Evolutionary conservation across 2,888 invertebrate species (phyloP).

Genomic region (Sceliomorpha sp.): DNA sequence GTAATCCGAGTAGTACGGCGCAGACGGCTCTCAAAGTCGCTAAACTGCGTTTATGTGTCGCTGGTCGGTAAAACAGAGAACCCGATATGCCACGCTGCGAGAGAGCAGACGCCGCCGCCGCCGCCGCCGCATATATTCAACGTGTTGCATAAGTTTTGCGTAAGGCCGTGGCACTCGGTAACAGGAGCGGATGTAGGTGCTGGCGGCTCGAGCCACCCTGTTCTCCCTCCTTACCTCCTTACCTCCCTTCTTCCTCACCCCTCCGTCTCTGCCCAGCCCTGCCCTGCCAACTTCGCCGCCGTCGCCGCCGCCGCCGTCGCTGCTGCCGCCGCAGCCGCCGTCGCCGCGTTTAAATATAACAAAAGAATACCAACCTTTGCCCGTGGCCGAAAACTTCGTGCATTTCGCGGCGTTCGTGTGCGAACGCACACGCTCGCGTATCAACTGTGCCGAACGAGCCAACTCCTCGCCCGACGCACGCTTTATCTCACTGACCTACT

Average conservation of each 20-base stretch:
- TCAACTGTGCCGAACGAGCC: conserved; percentile 19
- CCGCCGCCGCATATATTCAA: conserved; percentile 16
- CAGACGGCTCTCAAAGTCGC: conserved; percentile 56
- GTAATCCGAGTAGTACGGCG: conserved; percentile 72
- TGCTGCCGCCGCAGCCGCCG: no score
- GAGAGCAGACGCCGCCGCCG: not conserved
- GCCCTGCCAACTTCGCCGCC: no score
- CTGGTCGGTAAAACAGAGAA: conserved; percentile 43
- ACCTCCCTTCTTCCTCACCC: no score
- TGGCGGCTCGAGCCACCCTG: conserved; percentile 3
- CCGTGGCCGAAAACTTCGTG: no score
- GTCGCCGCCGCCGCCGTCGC: no score
- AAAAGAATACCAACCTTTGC: no score
- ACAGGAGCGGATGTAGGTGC: conserved; percentile 35
- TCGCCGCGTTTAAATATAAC: no score
- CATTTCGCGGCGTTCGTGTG: no score
- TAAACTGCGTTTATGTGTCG: conserved; percentile 55
- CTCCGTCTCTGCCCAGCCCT: no score
- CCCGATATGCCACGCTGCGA: conserved; percentile 2
- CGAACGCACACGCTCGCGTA: not conserved
- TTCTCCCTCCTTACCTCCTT: not conserved
- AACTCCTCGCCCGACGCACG: conserved; percentile 1
- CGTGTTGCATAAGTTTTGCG: conserved; percentile 50
- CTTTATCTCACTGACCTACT: conserved; percentile 49
- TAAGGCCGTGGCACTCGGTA: conserved; percentile 33